Evolutionary conservation across 92 coral and sea anemone genomes (phyloP).

Genomic region (Isaurus tuberculatus): DNA sequence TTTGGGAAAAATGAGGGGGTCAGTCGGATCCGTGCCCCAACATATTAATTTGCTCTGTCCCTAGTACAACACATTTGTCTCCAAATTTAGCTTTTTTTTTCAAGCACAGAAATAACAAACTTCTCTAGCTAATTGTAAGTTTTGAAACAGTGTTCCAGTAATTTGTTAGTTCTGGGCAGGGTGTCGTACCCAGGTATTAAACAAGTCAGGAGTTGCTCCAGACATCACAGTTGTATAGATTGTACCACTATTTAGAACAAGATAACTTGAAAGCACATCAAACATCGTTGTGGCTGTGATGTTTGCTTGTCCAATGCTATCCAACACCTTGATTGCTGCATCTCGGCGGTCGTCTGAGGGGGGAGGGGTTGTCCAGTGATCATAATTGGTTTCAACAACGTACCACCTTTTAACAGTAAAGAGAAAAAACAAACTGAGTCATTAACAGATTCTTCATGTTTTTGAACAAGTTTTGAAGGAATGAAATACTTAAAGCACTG

Average conservation of each 20-base stretch:
- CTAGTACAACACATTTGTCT: too few species aligned
- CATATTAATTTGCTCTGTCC: too few species aligned
- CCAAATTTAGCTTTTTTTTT: too few species aligned
- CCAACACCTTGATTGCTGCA: conserved; percentile 79
- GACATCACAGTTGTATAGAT: conserved; percentile 86
- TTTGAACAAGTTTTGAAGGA: not conserved
- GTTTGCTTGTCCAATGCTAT: conserved; percentile 72
- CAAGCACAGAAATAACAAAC: not conserved
- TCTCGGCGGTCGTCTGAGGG: conserved; percentile 88
- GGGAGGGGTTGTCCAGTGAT: conserved; percentile 94
- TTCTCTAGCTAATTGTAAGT: not conserved
- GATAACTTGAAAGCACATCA: conserved; percentile 73
- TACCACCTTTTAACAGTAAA: conserved; percentile 71
- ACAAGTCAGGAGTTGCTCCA: conserved; percentile 74
- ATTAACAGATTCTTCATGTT: not conserved
- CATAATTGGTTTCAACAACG: conserved; percentile 95
- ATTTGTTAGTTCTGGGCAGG: conserved; percentile 43
- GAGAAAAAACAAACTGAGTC: not conserved
- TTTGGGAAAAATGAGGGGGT: too few species aligned
- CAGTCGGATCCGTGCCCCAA: too few species aligned
- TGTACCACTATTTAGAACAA: conserved; percentile 69
- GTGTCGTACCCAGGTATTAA: conserved; percentile 81
- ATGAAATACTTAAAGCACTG: not conserved
- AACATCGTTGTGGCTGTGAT: conserved; percentile 67
- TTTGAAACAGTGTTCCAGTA: not conserved